Evolutionary conservation across 2,113 vertebrate species (phyloP), one percentile per base, ranked within the genome.

Genomic region (Limanda limanda): DNA sequence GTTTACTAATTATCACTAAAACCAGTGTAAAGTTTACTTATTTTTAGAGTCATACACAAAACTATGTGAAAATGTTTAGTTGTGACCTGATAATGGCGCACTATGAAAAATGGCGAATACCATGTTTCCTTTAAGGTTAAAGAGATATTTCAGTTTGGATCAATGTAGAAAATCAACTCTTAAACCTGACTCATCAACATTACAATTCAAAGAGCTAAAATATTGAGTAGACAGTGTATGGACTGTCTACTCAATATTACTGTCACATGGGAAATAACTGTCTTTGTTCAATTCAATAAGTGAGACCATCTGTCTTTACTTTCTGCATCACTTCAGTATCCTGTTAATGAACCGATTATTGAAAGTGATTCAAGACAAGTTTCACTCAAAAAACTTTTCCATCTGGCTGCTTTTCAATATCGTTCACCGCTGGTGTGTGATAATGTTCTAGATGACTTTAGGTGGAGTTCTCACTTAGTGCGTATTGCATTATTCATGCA

Each of bases 401-500:
- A n/a, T 68, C 7, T 54, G 4, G 24, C 15, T 17, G 20, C 1
- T 65, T 76, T 81, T 78, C 55, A 78, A 24, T 52, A 68, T 61
- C 13, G 51, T 54, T 65, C 69, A 47, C 55, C 23, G 54, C 15
- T 37, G 18, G 10, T 1, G 2, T 40, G 23, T 72, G 52, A 52
- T 66, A 24, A 20, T 68, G 13, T 57, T 56, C 15, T 25, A 40
- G 60, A 59, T 48, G 2, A 64, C 35, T 52, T 52, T 31, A 70
- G 52, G 14, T 64, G 21, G 24, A 67, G 23, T 40, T 63, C 45
- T 74, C 48, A 62, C 58, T 79, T 61, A 40, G 20, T n/a, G 23
- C 27, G 8, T 57, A 20, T 76, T 87, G 57, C 51, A 80, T 89
- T 88, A 86, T 86, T 91, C 73, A 88, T 85, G 62, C 77, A 21